A percentile compares a stretch with the other conserved stretches of the same genome.
Conservation (phyloP, 2,797 vertebrate genomes). For the Pristis pectinata region DNA sequence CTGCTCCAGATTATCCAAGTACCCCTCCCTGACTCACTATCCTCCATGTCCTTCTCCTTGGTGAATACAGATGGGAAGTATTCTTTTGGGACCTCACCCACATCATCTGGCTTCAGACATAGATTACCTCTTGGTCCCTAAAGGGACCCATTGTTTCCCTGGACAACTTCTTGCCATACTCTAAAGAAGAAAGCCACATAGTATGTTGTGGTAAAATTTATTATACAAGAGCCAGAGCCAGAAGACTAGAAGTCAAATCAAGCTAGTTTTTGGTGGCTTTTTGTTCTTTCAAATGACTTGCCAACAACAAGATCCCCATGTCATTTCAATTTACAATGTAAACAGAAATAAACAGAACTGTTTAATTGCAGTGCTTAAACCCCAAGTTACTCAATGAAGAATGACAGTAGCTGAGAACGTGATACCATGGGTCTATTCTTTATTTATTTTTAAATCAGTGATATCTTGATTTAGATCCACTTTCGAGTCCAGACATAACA, state of each 20-base stretch:
- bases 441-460: not conserved
- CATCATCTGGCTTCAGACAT: too few relatives aligned
- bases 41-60: too few relatives aligned
- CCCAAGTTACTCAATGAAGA: not conserved
- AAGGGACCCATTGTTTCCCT: too few relatives aligned
- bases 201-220: not conserved
- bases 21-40: too few relatives aligned
- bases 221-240: not conserved
- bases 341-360: not conserved
- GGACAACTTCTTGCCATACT: too few relatives aligned
- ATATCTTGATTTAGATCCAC: not conserved
- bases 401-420: not conserved
- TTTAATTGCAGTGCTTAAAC: not conserved
- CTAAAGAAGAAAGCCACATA: not conserved
- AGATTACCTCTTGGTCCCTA: too few relatives aligned
- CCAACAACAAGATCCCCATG: not conserved
- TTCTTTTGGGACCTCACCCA: too few relatives aligned
- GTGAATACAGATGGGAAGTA: too few relatives aligned
- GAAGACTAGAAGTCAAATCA: not conserved
- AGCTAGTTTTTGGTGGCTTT: not conserved
- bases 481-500: not conserved
- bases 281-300: not conserved
- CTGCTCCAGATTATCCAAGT: too few relatives aligned
- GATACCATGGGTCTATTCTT: not conserved
- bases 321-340: not conserved